These are phyloP conservation scores for Ochropleura leucogaster DNA, from an alignment of 2,888 invertebrate genomes.

Conservation along the genomic window DNA sequence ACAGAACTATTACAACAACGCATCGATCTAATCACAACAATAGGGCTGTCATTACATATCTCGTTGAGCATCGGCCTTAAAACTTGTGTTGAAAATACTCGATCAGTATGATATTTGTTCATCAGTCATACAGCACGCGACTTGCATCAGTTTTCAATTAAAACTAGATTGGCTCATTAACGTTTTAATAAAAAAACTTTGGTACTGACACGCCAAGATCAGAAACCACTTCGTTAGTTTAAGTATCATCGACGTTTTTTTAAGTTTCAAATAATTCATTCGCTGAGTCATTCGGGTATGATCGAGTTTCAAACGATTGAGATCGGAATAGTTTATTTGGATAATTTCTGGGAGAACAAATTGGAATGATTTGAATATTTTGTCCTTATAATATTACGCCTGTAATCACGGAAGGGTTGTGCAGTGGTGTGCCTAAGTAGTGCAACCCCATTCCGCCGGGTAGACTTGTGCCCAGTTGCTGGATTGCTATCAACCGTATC, in stretches of 20 bases:
- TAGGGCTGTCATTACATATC: constrained; percentile 56
- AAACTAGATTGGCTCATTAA: constrained; percentile 55
- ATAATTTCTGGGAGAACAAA: neutral
- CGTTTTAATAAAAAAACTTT: constrained; percentile 37
- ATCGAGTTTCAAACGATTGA: constrained; percentile 15
- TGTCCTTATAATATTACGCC: too few relatives aligned
- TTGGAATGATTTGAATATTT: neutral
- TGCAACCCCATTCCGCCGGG: too few relatives aligned
- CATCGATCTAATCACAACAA: constrained; percentile 67
- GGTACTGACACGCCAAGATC: constrained; percentile 49
- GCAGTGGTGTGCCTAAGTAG: too few relatives aligned
- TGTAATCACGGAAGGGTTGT: too few relatives aligned
- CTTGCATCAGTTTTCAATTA: constrained; percentile 51
- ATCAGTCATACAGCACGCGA: constrained; percentile 58
- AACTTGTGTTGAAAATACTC: constrained; percentile 41
- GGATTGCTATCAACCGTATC: too few relatives aligned
- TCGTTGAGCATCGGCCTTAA: constrained; percentile 52
- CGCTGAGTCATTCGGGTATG: constrained; percentile 40
- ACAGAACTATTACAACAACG: constrained; percentile 59
- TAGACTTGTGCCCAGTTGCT: too few relatives aligned
- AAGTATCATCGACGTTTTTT: constrained; percentile 35
- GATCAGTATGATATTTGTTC: constrained; percentile 40
- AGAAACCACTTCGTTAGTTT: constrained; percentile 49
- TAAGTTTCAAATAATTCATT: constrained; percentile 36
- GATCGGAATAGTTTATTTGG: neutral